Base-by-base conservation (phyloP, 35 echinoderm and acorn worm species). In the Patiria miniata region DNA sequence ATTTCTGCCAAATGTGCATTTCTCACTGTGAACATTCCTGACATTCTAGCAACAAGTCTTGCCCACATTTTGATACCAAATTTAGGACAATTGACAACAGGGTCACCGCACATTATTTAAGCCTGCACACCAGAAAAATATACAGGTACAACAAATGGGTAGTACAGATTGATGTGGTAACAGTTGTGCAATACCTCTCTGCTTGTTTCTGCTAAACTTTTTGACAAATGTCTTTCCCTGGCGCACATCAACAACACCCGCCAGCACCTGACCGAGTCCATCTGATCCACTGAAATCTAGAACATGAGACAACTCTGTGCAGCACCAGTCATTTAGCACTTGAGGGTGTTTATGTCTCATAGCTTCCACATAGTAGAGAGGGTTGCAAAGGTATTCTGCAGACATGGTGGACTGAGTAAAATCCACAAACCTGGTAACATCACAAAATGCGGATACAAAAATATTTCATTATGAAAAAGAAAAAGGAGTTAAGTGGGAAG, bases 221-320 rank as follows among this genome's bases (percentile, higher is more conserved):
- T 84, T 97, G 21, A 86, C 90, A 77, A 97, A 91, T 9, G 84
- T 87, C 57, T 97, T 97, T 28, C 95, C 95, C 37, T 94, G 89
- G 37, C 89, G 54, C 2, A 88, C 39, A 84, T 99, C 93, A 57
- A 92, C 69, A 21, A 92, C 91, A 17, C 96, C 96, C 60, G 86
- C 81, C 16, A 99, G 51, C 0, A 99, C 82, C 50, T 99, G 92
- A 33, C 96, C 96, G 6, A 99, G 40, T 30, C 93, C 83, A 23
- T 92, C 96, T 38, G 96, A 53, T 0, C 96, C 96, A 58, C 87
- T 99, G 79, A 99, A 99, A 68, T 99, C 96, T 56, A 99, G 36
- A 8, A 94, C 83, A 81, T 99, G 93, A 38, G 96, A 99, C n/a
- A 99, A 55, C 81, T 99, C 92, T 14, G 82, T 95, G 68, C 96